Conservation (phyloP, 2,888 invertebrate genomes). For the Cantharis rustica region DNA sequence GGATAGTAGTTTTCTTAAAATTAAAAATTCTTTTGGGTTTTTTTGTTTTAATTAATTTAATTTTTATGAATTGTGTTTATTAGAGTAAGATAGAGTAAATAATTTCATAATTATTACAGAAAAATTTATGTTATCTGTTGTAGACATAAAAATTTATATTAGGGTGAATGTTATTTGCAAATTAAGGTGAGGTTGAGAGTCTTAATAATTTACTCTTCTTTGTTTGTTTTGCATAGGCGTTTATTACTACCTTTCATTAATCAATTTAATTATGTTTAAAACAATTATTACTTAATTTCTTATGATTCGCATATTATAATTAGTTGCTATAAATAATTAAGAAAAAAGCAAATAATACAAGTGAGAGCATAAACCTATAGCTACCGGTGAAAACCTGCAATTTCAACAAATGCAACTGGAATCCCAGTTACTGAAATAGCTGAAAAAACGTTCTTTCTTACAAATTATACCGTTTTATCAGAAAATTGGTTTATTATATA, state of each 20-base stretch:
- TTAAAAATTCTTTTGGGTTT: too few relatives aligned
- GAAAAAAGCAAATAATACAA: too few relatives aligned
- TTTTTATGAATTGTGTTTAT: not conserved
- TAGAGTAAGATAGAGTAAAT: not conserved
- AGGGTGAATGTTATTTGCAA: constrained; percentile 11
- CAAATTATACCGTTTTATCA: too few relatives aligned
- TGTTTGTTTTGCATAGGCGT: not conserved
- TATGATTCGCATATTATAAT: too few relatives aligned
- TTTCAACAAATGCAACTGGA: too few relatives aligned
- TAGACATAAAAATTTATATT: not conserved
- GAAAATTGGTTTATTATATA: too few relatives aligned
- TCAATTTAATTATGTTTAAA: not conserved
- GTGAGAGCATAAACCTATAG: too few relatives aligned
- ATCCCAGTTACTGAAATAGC: too few relatives aligned
- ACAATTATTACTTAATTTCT: not conserved
- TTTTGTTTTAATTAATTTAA: not conserved
- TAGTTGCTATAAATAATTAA: too few relatives aligned
- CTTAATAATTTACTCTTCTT: not conserved
- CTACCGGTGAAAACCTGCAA: too few relatives aligned
- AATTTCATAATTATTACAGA: not conserved
- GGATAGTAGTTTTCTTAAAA: too few relatives aligned
- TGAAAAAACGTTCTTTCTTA: too few relatives aligned
- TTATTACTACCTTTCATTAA: not conserved
- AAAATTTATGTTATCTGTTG: not conserved
- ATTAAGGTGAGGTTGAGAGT: not conserved